A percentile compares a stretch with the other conserved stretches of the same genome.
These are phyloP conservation scores for Coracias cyanogaster DNA, from an alignment of 2,797 vertebrate species.

Conservation along the genomic window DNA sequence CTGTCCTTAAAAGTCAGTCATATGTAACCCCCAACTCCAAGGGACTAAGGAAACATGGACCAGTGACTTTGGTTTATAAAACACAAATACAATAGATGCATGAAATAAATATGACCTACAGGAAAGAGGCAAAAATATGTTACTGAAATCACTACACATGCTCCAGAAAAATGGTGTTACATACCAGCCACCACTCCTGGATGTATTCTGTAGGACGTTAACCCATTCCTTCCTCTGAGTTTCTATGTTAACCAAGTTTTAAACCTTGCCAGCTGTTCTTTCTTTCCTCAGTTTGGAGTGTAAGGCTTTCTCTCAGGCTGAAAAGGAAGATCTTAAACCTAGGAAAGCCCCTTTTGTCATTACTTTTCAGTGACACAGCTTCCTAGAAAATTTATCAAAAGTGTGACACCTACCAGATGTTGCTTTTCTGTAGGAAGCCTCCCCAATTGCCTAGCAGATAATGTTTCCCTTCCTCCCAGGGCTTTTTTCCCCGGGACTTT, in stretches of 20 bases:
- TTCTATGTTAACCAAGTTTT: not conserved
- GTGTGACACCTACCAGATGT: not conserved
- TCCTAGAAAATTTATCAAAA: not conserved
- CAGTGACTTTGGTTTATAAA: not conserved
- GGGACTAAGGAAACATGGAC: not conserved
- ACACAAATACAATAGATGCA: not conserved
- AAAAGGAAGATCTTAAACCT: not conserved
- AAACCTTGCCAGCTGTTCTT: not conserved
- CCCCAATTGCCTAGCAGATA: not conserved
- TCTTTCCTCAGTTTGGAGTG: not conserved
- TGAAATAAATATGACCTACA: not conserved
- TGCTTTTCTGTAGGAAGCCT: not conserved
- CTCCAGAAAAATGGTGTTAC: not conserved
- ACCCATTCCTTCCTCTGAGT: not conserved
- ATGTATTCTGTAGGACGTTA: not conserved
- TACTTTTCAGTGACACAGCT: not conserved
- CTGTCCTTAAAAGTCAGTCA: not conserved
- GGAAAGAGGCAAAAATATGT: not conserved
- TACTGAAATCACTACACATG: not conserved
- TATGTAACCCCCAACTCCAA: not conserved
- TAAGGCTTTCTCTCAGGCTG: not conserved
- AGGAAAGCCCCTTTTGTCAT: not conserved
- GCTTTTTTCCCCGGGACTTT: not conserved
- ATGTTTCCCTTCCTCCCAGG: not conserved
- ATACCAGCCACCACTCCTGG: not conserved